phyloP scores from a whole-genome alignment of 2,888 invertebrate species.

The Eustalomyia histrio region DNA sequence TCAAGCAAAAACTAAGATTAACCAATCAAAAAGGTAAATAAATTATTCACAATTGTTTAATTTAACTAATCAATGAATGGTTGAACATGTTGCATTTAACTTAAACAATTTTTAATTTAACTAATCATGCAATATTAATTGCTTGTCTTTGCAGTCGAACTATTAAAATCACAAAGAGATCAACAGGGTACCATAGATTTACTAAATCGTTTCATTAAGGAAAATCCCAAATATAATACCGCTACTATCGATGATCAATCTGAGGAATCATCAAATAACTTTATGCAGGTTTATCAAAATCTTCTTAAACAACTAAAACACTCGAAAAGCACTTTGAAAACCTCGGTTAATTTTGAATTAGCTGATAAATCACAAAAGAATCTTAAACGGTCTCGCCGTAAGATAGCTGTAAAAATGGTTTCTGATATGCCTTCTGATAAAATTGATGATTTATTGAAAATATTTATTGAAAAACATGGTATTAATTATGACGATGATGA shows the following conservation, averaged over 20 bases:
- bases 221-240: conserved; percentile 68
- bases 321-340: conserved; percentile 69
- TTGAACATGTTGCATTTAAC: no score
- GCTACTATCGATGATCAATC: background rate
- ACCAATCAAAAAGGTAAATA: conserved; percentile 70
- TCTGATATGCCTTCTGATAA: conserved; percentile 72
- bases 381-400: conserved; percentile 70
- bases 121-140: background rate
- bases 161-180: conserved; percentile 72
- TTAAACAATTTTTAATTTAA: background rate
- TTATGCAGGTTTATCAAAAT: conserved; percentile 67
- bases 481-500: conserved; percentile 55
- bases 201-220: conserved; percentile 70
- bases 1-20: conserved; percentile 71
- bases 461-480: conserved; percentile 70
- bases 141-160: conserved; percentile 67
- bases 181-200: conserved; percentile 71
- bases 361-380: conserved; percentile 66
- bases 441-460: conserved; percentile 71
- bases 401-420: conserved; percentile 73
- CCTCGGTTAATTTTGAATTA: conserved; percentile 72
- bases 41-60: no score
- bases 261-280: conserved; percentile 18
- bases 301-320: conserved; percentile 67
- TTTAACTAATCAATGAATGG: no score